Conservation (phyloP, 2,888 invertebrate species). For the Cecidostiba fungosa region DNA sequence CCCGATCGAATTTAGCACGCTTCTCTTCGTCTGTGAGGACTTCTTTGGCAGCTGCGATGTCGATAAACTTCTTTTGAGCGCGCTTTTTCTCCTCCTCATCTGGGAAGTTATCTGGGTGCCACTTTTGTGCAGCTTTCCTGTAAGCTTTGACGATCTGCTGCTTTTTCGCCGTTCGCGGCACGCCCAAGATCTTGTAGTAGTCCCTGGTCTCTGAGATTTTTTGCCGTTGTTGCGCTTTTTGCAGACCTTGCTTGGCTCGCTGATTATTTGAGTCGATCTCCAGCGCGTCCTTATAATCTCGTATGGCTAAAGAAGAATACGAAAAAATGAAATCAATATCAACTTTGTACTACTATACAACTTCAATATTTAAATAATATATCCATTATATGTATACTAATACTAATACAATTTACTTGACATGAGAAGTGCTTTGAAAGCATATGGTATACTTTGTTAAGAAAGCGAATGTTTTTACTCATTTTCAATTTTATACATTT, state of each 20-base stretch:
- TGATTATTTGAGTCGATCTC: constrained; percentile 90
- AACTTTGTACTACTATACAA: neutral
- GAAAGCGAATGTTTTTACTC: too few species aligned
- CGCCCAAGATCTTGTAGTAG: constrained; percentile 98
- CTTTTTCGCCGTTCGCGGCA: constrained; percentile 94
- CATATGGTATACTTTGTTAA: too few species aligned
- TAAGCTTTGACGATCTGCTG: constrained; percentile 97
- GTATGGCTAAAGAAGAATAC: constrained; percentile 86
- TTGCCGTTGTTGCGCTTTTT: constrained; percentile 93
- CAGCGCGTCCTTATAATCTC: constrained; percentile 92
- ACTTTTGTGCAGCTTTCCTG: constrained; percentile 97
- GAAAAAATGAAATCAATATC: neutral
- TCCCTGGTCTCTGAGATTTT: constrained; percentile 96
- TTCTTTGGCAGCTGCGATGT: constrained; percentile 99
- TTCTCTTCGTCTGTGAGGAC: constrained; percentile 95
- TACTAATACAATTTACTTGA: too few species aligned
- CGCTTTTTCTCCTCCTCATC: constrained; percentile 93
- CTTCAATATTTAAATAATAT: neutral
- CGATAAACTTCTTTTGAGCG: constrained; percentile 98
- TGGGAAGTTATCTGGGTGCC: constrained; percentile 98
- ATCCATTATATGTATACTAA: too few species aligned
- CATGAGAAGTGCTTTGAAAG: too few species aligned
- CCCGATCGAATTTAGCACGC: constrained; percentile 95
- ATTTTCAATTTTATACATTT: too few species aligned
- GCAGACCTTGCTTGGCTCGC: constrained; percentile 93